These are phyloP conservation scores for Caenorhabditis tropicalis DNA, from an alignment of 1,140 invertebrate genomes.

Conservation along the genomic window DNA sequence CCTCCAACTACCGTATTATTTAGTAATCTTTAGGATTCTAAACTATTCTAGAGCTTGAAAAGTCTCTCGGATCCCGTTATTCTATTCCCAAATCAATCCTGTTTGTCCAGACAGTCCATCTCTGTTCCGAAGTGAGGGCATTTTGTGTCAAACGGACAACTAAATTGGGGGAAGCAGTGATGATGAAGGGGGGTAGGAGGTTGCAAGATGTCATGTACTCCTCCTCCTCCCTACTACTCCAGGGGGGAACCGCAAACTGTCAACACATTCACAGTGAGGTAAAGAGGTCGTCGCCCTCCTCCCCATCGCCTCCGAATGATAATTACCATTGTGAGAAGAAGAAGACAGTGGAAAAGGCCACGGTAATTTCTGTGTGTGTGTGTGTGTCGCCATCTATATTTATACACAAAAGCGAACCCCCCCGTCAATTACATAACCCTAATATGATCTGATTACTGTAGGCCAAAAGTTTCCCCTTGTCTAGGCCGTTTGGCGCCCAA, in stretches of 20 bases:
- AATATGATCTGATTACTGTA: constrained; percentile 43
- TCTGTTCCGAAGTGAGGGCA: not conserved
- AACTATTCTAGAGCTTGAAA: too few species aligned
- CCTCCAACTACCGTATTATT: too few species aligned
- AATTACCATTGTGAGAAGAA: constrained; percentile 37
- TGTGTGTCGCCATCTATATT: not conserved
- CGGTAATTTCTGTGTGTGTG: constrained; percentile 36
- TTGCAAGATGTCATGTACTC: constrained; percentile 39
- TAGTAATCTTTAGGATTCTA: too few species aligned
- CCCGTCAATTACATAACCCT: constrained; percentile 38
- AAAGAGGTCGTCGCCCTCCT: not conserved
- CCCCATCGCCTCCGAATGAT: constrained; percentile 23
- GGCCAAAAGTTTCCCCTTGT: too few species aligned
- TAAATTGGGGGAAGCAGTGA: constrained; percentile 11
- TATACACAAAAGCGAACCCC: not conserved
- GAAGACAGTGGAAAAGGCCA: not conserved
- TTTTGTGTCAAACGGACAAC: constrained; percentile 38
- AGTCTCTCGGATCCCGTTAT: too few species aligned
- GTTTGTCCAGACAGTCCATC: not conserved
- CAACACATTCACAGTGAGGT: constrained; percentile 27
- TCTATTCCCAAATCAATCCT: too few species aligned
- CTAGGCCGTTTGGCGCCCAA: not conserved
- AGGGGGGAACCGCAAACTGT: not conserved
- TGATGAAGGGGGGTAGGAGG: not conserved
- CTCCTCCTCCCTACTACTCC: too few species aligned